These are phyloP conservation scores for Druceiella hillmani DNA, from an alignment of 2,888 invertebrate genomes.

Conservation along the genomic window DNA sequence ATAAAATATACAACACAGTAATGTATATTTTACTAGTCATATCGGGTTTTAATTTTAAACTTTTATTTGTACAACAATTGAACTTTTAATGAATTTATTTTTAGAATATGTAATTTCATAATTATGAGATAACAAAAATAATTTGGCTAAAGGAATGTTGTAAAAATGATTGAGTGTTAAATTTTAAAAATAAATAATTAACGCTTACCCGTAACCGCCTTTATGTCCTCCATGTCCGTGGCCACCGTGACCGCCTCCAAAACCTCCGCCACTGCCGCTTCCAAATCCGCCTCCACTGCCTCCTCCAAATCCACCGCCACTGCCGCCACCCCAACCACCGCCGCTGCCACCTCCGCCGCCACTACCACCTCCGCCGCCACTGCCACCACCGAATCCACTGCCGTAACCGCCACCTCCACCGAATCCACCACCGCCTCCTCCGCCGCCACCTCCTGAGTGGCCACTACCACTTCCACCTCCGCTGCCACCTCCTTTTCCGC, in stretches of 20 bases:
- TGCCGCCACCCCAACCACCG: conserved; percentile 21
- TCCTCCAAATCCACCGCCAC: conserved; percentile 25
- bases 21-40: too few relatives aligned
- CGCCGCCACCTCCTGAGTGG: conserved; percentile 13
- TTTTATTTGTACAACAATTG: too few relatives aligned
- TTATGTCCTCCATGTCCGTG: conserved; percentile 18
- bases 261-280: conserved; percentile 19
- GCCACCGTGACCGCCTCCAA: conserved; percentile 2
- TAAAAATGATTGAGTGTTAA: too few relatives aligned
- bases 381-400: conserved; percentile 22
- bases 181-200: too few relatives aligned
- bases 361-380: conserved; percentile 13
- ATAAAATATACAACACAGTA: too few relatives aligned
- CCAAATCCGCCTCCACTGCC: conserved; percentile 25
- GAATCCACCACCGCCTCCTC: conserved; percentile 16
- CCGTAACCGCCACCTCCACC: conserved; percentile 5
- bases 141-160: too few relatives aligned
- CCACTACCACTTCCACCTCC: conserved; percentile 21
- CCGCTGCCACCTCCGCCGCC: conserved; percentile 21
- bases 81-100: too few relatives aligned
- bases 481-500: conserved; percentile 20
- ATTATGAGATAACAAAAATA: too few relatives aligned
- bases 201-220: too few relatives aligned
- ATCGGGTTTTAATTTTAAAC: too few relatives aligned
- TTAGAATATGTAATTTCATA: too few relatives aligned